Evolutionary conservation across 2,888 invertebrate species (phyloP).

Genomic region (Andrena hattorfiana): DNA sequence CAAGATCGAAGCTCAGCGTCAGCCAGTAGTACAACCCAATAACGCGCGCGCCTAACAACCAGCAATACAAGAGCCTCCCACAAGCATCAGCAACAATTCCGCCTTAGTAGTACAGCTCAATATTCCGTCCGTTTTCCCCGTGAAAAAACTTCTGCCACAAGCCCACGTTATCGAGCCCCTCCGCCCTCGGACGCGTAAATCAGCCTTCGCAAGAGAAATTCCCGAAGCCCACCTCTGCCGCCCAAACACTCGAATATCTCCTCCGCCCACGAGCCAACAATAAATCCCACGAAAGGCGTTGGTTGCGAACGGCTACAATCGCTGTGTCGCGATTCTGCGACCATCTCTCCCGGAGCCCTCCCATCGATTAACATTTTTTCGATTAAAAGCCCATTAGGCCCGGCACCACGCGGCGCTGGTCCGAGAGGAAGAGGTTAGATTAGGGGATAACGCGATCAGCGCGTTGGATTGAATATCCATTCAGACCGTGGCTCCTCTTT

Average conservation of each 20-base stretch:
- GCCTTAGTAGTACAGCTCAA: background rate
- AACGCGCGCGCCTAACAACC: background rate
- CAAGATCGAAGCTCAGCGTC: background rate
- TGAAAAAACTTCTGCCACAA: background rate
- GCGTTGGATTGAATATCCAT: slow-evolving; percentile 72
- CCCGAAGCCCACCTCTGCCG: background rate
- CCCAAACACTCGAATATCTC: background rate
- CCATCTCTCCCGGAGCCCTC: slow-evolving; percentile 14
- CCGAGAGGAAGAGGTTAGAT: slow-evolving; percentile 56
- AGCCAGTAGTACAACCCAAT: background rate
- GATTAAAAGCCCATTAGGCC: slow-evolving; percentile 75
- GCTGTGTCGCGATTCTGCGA: too few relatives aligned
- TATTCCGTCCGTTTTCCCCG: background rate
- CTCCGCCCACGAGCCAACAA: background rate
- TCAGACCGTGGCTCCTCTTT: slow-evolving; percentile 54
- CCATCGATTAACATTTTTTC: slow-evolving; percentile 73
- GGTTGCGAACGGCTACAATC: background rate
- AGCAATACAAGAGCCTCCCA: background rate
- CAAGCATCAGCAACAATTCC: background rate
- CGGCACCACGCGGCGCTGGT: slow-evolving; percentile 47
- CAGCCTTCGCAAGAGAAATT: background rate
- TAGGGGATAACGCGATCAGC: slow-evolving; percentile 72
- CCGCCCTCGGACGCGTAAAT: background rate
- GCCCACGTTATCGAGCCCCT: background rate
- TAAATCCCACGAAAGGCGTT: slow-evolving; percentile 1